These are phyloP conservation scores for Xestia c-nigrum DNA, from an alignment of 2,888 invertebrate species.

Conservation along the genomic window DNA sequence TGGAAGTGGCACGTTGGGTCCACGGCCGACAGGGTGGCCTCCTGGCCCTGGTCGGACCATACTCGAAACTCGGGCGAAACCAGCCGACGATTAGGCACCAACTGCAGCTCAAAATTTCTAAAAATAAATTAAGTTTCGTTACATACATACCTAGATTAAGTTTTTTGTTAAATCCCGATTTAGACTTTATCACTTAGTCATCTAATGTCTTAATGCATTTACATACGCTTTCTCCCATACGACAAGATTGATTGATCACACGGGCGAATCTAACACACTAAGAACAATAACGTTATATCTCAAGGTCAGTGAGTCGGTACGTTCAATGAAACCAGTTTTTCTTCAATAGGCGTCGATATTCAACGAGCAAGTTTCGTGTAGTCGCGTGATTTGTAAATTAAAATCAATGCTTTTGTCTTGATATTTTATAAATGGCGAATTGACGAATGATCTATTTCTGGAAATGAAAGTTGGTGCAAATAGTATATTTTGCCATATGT, in stretches of 20 bases:
- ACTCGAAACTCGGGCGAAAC: slow-evolving; percentile 91
- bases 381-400: slow-evolving; percentile 16
- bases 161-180: slow-evolving; percentile 18
- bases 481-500: neutral
- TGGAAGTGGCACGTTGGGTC: slow-evolving; percentile 92
- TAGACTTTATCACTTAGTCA: slow-evolving; percentile 30
- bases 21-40: slow-evolving; percentile 80
- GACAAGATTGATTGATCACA: slow-evolving; percentile 47
- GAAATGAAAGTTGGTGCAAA: neutral
- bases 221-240: slow-evolving; percentile 45
- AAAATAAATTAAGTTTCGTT: slow-evolving; percentile 58
- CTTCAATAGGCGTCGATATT: slow-evolving; percentile 33
- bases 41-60: slow-evolving; percentile 86
- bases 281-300: slow-evolving; percentile 53
- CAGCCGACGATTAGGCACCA: slow-evolving; percentile 92
- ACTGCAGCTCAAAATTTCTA: slow-evolving; percentile 91
- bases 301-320: slow-evolving; percentile 53
- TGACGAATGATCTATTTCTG: neutral
- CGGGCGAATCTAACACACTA: slow-evolving; percentile 40
- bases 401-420: slow-evolving; percentile 21
- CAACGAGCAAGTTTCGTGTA: slow-evolving; percentile 19
- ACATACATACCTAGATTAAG: slow-evolving; percentile 10
- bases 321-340: slow-evolving; percentile 53
- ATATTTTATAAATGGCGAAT: neutral
- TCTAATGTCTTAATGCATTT: slow-evolving; percentile 44